Conservation (phyloP, 2,888 invertebrate species). For the Tachina lurida region DNA sequence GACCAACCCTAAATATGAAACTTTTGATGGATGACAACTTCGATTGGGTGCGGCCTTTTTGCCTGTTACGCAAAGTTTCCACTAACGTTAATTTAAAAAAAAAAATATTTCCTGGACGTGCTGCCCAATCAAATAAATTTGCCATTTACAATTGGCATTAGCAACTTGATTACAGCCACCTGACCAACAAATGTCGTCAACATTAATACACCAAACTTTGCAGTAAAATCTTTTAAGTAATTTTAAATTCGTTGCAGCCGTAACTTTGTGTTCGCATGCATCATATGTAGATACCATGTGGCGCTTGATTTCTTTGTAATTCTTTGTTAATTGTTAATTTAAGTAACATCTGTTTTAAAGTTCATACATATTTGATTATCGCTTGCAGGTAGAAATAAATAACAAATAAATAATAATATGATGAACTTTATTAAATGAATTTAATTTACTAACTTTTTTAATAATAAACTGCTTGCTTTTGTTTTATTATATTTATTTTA, state of each 20-base stretch:
- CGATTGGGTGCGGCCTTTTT: too few relatives aligned
- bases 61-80: too few relatives aligned
- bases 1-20: too few relatives aligned
- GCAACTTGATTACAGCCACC: too few relatives aligned
- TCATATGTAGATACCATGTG: neutral
- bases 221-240: too few relatives aligned
- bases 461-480: conserved; percentile 28
- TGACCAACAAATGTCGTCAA: too few relatives aligned
- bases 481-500: conserved; percentile 22
- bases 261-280: neutral
- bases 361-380: conserved; percentile 31
- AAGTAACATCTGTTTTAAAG: conserved; percentile 5
- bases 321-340: neutral
- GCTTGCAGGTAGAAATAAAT: conserved; percentile 14
- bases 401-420: conserved; percentile 31
- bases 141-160: too few relatives aligned
- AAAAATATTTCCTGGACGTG: too few relatives aligned
- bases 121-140: too few relatives aligned
- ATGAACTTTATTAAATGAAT: conserved; percentile 25
- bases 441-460: conserved; percentile 37
- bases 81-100: too few relatives aligned
- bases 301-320: neutral
- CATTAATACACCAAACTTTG: too few relatives aligned
- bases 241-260: neutral
- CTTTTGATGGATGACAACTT: too few relatives aligned